Percentiles rank a stretch among this genome's conserved stretches.
phyloP scores from a whole-genome alignment of 2,113 vertebrate species.

The Hipposideros armiger region DNA sequence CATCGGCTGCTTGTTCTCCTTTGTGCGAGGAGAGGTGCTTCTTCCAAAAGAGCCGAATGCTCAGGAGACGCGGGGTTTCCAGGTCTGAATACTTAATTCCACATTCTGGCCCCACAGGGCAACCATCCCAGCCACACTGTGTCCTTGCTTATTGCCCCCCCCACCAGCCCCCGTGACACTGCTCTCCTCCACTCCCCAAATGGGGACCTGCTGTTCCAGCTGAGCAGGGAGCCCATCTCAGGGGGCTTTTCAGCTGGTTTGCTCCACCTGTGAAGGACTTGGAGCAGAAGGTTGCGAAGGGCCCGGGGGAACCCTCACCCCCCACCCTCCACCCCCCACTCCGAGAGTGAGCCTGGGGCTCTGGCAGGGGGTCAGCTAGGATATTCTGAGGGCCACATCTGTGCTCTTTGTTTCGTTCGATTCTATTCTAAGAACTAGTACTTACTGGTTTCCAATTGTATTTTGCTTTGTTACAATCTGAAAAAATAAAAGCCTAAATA shows the following conservation, averaged over 20 bases:
- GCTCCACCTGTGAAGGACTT: background rate
- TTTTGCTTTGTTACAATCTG: background rate
- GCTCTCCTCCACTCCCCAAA: slow-evolving; percentile 58
- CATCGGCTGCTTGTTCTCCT: slow-evolving; percentile 63
- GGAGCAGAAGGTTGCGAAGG: background rate
- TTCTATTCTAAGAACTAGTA: background rate
- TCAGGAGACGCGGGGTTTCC: slow-evolving; percentile 74
- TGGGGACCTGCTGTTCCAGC: background rate
- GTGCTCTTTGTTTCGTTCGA: background rate
- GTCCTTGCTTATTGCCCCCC: slow-evolving; percentile 60
- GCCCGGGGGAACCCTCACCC: background rate
- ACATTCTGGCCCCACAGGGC: slow-evolving; percentile 80
- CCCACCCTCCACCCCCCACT: background rate
- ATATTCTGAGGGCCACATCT: background rate
- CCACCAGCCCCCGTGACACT: slow-evolving; percentile 17
- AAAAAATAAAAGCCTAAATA: background rate
- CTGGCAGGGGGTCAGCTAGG: no score
- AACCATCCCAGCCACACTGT: slow-evolving; percentile 80
- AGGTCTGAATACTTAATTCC: slow-evolving; percentile 87
- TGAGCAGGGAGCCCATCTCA: background rate
- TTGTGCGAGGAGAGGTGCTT: slow-evolving; percentile 82
- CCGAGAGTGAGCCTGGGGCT: background rate
- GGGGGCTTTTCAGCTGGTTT: background rate
- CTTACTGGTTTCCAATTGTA: background rate
- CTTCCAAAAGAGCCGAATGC: slow-evolving; percentile 85